A percentile compares a stretch with the other conserved stretches of the same genome.
Conservation (phyloP, 2,888 invertebrate species). For the Eupithecia subumbrata region DNA sequence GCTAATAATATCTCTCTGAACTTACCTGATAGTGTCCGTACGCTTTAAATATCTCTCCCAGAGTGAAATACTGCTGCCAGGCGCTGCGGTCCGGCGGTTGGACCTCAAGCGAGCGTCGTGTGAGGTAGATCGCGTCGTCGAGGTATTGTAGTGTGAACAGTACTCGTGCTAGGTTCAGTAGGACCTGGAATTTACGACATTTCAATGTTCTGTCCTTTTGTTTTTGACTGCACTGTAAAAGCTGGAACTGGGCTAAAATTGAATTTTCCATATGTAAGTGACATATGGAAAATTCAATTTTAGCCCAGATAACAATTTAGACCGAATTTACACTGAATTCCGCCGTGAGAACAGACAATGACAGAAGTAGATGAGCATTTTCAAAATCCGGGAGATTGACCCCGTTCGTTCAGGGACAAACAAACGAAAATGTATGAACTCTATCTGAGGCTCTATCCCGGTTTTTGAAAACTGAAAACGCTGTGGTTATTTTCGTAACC, state of each 20-base stretch:
- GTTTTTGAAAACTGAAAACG: background rate
- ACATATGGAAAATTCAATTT: background rate
- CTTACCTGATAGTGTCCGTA: conserved; percentile 89
- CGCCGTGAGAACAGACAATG: background rate
- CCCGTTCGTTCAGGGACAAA: background rate
- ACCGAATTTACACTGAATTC: background rate
- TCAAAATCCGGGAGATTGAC: background rate
- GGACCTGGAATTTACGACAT: conserved; percentile 74
- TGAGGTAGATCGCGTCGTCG: conserved; percentile 95
- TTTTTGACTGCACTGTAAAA: background rate
- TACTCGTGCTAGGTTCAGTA: conserved; percentile 93
- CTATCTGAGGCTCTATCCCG: background rate
- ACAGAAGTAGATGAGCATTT: background rate
- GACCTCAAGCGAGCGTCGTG: conserved; percentile 92
- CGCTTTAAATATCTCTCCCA: conserved; percentile 96
- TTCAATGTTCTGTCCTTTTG: background rate
- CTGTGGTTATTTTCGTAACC: background rate
- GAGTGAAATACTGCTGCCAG: conserved; percentile 96
- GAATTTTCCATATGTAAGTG: background rate
- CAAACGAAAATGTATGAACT: background rate
- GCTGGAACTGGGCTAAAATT: background rate
- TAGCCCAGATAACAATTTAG: no score
- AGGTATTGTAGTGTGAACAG: conserved; percentile 93
- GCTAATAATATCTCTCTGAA: background rate
- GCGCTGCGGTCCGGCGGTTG: conserved; percentile 93